Percentiles rank a stretch among this genome's conserved stretches.
These are phyloP conservation scores for Macaria liturata DNA, from an alignment of 2,888 invertebrate species.

Conservation along the genomic window DNA sequence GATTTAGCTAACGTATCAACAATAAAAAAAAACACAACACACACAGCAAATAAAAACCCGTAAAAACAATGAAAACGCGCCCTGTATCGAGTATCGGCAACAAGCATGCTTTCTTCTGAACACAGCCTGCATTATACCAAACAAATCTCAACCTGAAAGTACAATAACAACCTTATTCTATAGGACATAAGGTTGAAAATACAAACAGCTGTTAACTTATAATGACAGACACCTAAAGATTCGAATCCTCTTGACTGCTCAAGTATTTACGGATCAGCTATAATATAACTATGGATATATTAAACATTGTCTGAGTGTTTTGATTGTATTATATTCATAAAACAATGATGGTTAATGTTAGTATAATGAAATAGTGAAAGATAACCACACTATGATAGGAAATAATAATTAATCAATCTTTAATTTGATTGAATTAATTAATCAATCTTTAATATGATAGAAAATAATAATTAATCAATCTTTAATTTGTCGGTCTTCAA, in stretches of 20 bases:
- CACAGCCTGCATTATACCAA: conserved; percentile 58
- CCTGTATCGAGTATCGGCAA: conserved; percentile 74
- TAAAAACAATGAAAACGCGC: conserved; percentile 53
- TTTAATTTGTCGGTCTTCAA: no score
- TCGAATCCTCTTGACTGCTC: conserved; percentile 30
- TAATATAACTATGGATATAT: conserved; percentile 6
- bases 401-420: no score
- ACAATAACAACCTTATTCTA: conserved; percentile 28
- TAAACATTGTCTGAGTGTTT: conserved; percentile 23
- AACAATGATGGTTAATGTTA: no score
- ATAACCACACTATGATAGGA: no score
- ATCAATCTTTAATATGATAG: no score
- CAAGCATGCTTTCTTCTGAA: conserved; percentile 71
- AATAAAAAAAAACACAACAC: no score
- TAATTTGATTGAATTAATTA: no score
- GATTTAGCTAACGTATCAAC: no score
- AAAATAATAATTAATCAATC: no score
- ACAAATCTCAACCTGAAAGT: conserved; percentile 13
- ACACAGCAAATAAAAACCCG: neutral
- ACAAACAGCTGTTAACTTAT: neutral
- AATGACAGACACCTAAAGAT: conserved; percentile 31
- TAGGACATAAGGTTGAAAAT: conserved; percentile 20
- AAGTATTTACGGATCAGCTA: conserved; percentile 30
- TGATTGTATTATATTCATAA: no score
- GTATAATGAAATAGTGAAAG: no score